Evolutionary conservation across 2,113 vertebrate species (phyloP), one percentile per base, ranked within the genome.

Genomic region (Epinephelus lanceolatus): DNA sequence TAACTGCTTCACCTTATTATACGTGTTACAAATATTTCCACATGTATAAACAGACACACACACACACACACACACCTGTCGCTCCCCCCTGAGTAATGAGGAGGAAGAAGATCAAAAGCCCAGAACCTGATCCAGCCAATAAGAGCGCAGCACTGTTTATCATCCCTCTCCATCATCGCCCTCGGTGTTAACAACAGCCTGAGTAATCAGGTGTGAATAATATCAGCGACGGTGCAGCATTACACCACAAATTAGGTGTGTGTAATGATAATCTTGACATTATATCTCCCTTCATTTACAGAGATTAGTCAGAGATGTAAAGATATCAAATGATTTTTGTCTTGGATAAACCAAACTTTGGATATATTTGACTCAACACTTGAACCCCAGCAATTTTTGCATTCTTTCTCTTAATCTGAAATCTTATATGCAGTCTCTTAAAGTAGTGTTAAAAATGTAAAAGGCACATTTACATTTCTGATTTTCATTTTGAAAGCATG

Each of bases 151-250:
- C 76, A 68, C 21, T 89, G 88, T 91, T 91, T 89, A 91, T 86
- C 89, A 83, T 89, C 83, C 55, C 61, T 68, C 81, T 91, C 87
- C 76, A 91, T 93, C 91, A 84, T 82, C 84, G 15, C 69, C 69
- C 60, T 86, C 71, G 33, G 27, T 83, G 74, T 85, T 87, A 84
- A 85, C 88, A 86, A 81, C 51, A 75, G 84, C 60, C 77, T 91
- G 93, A 93, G 69, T 81, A 78, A 93, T 93, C 87, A 87, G 86
- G 92, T 93, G 87, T 84, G 84, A 93, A 86, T 78, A 78, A 85
- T 60, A 65, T 33, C 71, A 63, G 71, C 37, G 63, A 86, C 30
- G 37, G 72, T 76, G 37, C 69, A 65, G 82, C 25, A 52, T 85
- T 80, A 59, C 89, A 55, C 23, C 2, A 18, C 57, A 89, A 86